Conservation (phyloP, 1,140 invertebrate species). For the Armadillidium nasatum region DNA sequence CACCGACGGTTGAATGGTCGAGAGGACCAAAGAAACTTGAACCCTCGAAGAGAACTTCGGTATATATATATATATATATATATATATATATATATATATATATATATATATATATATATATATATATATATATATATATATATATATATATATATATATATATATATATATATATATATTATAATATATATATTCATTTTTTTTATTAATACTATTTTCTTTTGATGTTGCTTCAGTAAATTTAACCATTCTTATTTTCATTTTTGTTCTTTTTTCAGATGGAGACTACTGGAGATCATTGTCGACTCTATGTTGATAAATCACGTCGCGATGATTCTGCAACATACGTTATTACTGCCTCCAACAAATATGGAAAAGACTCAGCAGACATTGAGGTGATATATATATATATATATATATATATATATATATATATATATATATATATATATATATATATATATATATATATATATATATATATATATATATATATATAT, state of each 20-base stretch:
- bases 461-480: too few species aligned
- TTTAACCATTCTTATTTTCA: too few species aligned
- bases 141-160: too few species aligned
- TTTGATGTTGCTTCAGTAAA: too few species aligned
- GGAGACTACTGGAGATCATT: slow-evolving; percentile 77
- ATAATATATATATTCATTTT: too few species aligned
- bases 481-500: too few species aligned
- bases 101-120: too few species aligned
- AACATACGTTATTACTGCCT: slow-evolving; percentile 82
- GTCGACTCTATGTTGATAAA: slow-evolving; percentile 79
- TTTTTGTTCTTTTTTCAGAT: slow-evolving; percentile 51
- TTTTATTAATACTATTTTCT: too few species aligned
- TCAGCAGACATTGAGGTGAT: slow-evolving; percentile 84
- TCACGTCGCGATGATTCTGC: slow-evolving; percentile 86
- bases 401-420: slow-evolving; percentile 7
- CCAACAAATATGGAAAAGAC: slow-evolving; percentile 84
- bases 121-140: too few species aligned
- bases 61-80: slow-evolving; percentile 25
- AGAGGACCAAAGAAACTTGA: slow-evolving; percentile 70
- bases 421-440: slow-evolving; percentile 20
- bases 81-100: background rate
- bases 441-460: background rate
- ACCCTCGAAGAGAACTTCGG: slow-evolving; percentile 49
- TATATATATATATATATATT: too few species aligned
- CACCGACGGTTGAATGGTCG: slow-evolving; percentile 84